A percentile compares a stretch with the other conserved stretches of the same genome.
These are phyloP conservation scores for Aphis gossypii DNA, from an alignment of 1,140 invertebrate genomes.

Conservation along the genomic window DNA sequence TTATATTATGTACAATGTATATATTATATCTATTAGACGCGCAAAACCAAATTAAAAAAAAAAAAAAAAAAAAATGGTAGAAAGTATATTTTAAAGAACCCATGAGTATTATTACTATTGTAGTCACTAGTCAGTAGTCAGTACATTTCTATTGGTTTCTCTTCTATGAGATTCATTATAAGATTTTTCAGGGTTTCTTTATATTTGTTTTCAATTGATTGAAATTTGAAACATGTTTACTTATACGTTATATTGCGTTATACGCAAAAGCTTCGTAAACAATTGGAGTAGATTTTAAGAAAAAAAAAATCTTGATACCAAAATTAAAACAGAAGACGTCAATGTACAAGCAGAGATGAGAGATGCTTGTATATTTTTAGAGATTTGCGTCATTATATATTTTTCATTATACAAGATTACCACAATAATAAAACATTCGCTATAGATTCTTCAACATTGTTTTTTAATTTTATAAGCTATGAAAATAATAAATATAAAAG, in stretches of 20 bases:
- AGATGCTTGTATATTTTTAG: slow-evolving; percentile 40
- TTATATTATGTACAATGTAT: too few relatives aligned
- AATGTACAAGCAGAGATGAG: background rate
- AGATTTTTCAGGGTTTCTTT: slow-evolving; percentile 3
- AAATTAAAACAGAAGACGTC: slow-evolving; percentile 40
- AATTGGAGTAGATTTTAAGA: background rate
- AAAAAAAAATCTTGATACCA: background rate
- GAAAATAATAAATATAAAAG: background rate
- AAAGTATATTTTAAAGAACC: background rate
- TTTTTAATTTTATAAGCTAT: background rate
- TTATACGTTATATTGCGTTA: background rate
- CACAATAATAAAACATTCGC: slow-evolving; percentile 12
- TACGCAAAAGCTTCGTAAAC: background rate
- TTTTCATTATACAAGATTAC: background rate
- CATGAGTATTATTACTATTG: background rate
- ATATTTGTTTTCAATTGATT: background rate
- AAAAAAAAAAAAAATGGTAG: background rate
- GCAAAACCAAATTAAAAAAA: background rate
- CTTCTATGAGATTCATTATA: background rate
- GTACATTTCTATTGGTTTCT: slow-evolving; percentile 9
- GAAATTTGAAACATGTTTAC: background rate
- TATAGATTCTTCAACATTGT: background rate
- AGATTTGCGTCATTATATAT: slow-evolving; percentile 34
- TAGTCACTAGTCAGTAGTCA: background rate
- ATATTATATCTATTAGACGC: background rate